phyloP scores from a whole-genome alignment of 2,113 vertebrate genomes.

The Nettapus auritus region DNA sequence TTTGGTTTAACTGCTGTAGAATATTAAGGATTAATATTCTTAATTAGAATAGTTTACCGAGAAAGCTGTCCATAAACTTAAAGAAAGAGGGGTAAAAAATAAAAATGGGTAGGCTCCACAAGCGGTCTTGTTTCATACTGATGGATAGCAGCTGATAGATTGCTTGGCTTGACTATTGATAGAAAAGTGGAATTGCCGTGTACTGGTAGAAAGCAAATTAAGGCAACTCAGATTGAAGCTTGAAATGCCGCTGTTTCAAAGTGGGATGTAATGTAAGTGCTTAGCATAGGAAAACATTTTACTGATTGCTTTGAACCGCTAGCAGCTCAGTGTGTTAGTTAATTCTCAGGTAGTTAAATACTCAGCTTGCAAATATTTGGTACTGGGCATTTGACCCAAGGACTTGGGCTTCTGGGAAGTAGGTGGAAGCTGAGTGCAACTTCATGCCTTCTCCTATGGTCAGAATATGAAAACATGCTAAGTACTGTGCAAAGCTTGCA shows the following conservation, averaged over 20 bases:
- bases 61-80: background rate
- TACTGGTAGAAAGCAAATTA: background rate
- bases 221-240: background rate
- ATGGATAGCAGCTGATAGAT: background rate
- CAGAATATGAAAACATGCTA: no score
- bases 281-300: background rate
- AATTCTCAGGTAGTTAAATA: background rate
- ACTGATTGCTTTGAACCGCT: background rate
- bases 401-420: background rate
- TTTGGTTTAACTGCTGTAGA: background rate
- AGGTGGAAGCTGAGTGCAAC: accelerated
- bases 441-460: background rate
- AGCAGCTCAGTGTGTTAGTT: background rate
- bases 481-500: background rate
- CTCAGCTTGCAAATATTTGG: background rate
- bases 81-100: no score
- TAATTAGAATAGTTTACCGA: no score
- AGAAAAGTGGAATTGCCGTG: background rate
- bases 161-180: background rate
- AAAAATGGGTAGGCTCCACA: accelerated
- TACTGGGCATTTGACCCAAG: background rate
- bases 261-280: background rate
- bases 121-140: background rate
- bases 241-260: background rate
- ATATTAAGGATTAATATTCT: background rate